phyloP scores from a whole-genome alignment of 2,113 vertebrate genomes.

The Tragelaphus imberbis region DNA sequence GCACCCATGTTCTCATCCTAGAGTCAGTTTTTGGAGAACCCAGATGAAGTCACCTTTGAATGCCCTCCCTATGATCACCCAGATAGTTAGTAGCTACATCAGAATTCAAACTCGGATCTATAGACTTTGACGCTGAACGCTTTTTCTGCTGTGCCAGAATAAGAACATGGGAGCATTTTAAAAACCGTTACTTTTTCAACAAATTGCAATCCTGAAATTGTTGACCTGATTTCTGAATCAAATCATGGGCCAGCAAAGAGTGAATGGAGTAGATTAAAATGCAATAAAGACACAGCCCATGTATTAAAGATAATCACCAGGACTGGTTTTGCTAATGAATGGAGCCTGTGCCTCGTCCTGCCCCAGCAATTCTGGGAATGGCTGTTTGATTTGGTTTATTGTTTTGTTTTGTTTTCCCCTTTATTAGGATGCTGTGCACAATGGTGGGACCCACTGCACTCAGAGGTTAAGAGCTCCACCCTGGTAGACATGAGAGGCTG shows the following conservation, averaged over 20 bases:
- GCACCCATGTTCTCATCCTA: not conserved
- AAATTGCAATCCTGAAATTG: not conserved
- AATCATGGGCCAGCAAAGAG: not conserved
- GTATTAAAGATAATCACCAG: constrained; percentile 12
- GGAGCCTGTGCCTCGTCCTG: not conserved
- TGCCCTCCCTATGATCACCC: not conserved
- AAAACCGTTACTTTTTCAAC: not conserved
- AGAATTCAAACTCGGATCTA: not conserved
- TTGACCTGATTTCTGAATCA: constrained; percentile 38
- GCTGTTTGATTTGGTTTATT: not conserved
- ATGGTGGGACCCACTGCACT: not conserved
- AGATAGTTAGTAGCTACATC: not conserved
- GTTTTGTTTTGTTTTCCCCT: not conserved
- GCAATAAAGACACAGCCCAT: not conserved
- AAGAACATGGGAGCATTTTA: not conserved
- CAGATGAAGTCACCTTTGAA: not conserved
- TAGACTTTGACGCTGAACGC: not conserved
- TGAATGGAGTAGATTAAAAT: constrained; percentile 23
- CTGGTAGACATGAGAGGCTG: not conserved
- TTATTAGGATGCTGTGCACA: not conserved
- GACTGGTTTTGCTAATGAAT: not conserved
- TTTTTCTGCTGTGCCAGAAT: not conserved
- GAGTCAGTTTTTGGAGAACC: not conserved
- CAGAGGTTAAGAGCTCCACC: not conserved
- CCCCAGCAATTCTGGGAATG: not conserved